Conservation (phyloP, 2,888 invertebrate genomes). For the Acanthosepion lycidas region DNA sequence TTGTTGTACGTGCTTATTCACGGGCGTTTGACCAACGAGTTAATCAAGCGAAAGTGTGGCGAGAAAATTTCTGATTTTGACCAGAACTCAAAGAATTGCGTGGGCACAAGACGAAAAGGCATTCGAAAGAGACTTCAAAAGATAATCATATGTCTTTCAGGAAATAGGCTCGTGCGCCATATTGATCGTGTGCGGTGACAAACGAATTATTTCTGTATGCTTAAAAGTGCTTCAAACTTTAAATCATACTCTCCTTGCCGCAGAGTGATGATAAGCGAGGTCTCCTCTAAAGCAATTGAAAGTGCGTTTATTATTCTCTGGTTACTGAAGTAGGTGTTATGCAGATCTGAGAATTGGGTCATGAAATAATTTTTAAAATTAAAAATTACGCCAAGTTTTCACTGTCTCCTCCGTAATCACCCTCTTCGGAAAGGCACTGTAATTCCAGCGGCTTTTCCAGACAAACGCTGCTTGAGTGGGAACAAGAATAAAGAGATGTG, state of each 20-base stretch:
- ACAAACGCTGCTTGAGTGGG: too few relatives aligned
- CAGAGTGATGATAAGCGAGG: too few relatives aligned
- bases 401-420: too few relatives aligned
- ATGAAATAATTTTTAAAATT: too few relatives aligned
- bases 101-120: neutral
- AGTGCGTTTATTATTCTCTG: too few relatives aligned
- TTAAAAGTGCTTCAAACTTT: neutral
- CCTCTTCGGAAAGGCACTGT: too few relatives aligned
- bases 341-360: too few relatives aligned
- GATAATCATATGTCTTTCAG: neutral
- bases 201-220: neutral
- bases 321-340: too few relatives aligned
- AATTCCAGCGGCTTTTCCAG: too few relatives aligned
- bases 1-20: neutral
- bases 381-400: too few relatives aligned
- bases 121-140: neutral
- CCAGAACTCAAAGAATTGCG: neutral
- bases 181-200: neutral
- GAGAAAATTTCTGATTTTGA: neutral
- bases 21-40: neutral
- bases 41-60: neutral
- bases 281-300: too few relatives aligned
- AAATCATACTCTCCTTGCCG: neutral
- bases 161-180: neutral
- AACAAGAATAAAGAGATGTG: too few relatives aligned